Conservation (phyloP, 2,113 vertebrate species). For the Centropus bengalensis region DNA sequence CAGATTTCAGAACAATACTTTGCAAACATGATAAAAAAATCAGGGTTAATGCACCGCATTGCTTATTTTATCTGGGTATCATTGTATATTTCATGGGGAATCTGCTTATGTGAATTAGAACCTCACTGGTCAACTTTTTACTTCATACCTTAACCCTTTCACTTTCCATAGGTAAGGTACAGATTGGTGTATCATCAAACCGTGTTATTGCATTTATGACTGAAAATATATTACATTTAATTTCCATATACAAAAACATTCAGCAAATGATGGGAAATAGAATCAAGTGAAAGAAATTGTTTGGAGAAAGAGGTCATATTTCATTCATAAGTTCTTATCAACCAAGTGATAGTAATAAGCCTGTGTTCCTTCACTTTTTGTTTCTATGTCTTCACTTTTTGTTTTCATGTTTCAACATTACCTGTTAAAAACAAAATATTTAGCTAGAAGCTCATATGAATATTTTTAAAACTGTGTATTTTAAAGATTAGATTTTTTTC, state of each 20-base stretch:
- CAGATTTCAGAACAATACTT: background rate
- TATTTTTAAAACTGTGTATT: background rate
- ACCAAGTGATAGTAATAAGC: background rate
- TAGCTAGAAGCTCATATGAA: background rate
- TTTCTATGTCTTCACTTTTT: background rate
- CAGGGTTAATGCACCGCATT: background rate
- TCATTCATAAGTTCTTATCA: background rate
- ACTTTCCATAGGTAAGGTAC: background rate
- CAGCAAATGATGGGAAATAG: background rate
- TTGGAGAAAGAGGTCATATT: background rate
- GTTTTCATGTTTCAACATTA: background rate
- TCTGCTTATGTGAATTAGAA: background rate
- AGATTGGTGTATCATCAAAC: background rate
- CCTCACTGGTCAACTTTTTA: background rate
- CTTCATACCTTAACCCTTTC: background rate
- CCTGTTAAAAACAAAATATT: background rate
- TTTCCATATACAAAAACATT: background rate
- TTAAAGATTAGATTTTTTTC: rapidly evolving
- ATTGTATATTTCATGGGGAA: background rate
- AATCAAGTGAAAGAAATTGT: background rate
- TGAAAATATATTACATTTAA: background rate
- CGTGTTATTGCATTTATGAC: background rate
- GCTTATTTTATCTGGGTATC: background rate
- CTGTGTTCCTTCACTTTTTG: background rate
- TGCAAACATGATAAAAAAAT: background rate